Conservation (phyloP, 2,113 vertebrate species). For the Nannobrachium achirus region DNA sequence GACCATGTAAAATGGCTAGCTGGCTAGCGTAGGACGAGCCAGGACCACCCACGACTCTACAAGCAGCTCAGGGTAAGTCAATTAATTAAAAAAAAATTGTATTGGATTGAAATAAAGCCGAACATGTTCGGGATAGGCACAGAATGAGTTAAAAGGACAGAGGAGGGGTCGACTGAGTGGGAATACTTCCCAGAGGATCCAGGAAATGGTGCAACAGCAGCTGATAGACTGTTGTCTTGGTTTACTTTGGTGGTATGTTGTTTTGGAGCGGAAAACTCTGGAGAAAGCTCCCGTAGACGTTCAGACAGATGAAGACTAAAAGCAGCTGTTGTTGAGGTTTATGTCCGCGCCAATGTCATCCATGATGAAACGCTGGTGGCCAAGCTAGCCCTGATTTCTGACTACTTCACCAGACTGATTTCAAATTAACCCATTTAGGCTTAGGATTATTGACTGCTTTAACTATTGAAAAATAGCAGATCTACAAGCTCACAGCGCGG, state of each 20-base stretch:
- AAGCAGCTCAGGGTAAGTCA: too few species aligned
- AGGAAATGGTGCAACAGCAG: slow-evolving; percentile 36
- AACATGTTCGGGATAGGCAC: too few species aligned
- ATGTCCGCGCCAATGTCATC: slow-evolving; percentile 14
- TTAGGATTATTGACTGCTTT: too few species aligned
- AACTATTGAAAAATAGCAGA: too few species aligned
- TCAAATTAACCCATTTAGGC: too few species aligned
- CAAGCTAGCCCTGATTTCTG: neutral
- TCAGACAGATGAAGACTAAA: slow-evolving; percentile 13
- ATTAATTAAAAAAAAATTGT: too few species aligned
- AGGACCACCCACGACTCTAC: too few species aligned
- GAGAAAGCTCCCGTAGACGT: slow-evolving; percentile 3
- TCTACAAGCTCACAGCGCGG: too few species aligned
- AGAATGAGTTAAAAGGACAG: slow-evolving; percentile 18
- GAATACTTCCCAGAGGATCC: slow-evolving; percentile 32
- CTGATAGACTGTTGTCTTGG: slow-evolving; percentile 14
- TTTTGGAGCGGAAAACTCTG: slow-evolving; percentile 33
- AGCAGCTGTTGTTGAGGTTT: slow-evolving; percentile 37
- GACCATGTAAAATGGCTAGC: too few species aligned
- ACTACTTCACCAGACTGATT: slow-evolving; percentile 10
- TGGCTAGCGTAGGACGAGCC: too few species aligned
- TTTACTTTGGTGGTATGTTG: neutral
- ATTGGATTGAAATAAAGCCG: too few species aligned
- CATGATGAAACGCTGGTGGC: slow-evolving; percentile 9
- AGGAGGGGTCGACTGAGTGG: slow-evolving; percentile 34